Evolutionary conservation across 2,888 invertebrate genomes (phyloP).

Genomic region (Cephus spinipes): DNA sequence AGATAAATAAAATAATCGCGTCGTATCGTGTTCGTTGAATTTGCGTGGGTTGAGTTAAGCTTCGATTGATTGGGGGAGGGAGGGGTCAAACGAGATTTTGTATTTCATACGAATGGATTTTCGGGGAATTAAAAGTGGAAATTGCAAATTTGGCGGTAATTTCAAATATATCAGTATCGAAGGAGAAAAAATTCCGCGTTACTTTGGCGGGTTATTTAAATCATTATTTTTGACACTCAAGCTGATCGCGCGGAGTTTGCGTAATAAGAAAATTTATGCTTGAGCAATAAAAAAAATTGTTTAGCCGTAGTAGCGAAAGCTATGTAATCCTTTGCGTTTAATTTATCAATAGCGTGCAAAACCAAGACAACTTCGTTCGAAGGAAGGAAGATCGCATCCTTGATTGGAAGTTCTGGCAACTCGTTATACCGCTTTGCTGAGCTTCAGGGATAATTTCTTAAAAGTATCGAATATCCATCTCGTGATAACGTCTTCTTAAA

Average conservation of each 20-base stretch:
- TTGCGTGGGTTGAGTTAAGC: neutral
- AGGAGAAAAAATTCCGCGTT: too few species aligned
- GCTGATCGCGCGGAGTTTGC: too few species aligned
- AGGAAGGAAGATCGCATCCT: neutral
- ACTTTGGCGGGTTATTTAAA: neutral
- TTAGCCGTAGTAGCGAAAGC: neutral
- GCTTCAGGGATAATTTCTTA: neutral
- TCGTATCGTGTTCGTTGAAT: neutral
- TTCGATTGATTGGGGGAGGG: neutral
- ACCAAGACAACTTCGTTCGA: neutral
- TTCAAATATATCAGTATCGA: neutral
- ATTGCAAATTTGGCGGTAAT: neutral
- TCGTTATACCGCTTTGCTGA: neutral
- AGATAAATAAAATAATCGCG: neutral
- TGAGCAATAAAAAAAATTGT: neutral
- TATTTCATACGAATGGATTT: neutral
- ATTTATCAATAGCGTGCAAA: neutral
- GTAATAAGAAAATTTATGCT: too few species aligned
- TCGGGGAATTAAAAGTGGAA: neutral
- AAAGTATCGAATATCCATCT: neutral
- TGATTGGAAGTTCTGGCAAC: neutral
- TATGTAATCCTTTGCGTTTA: neutral
- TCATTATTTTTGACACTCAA: neutral
- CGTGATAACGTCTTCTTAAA: neutral
- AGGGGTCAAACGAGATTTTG: neutral